Evolutionary conservation across 2,797 vertebrate species (phyloP).

Genomic region (Smutsia temminckii): DNA sequence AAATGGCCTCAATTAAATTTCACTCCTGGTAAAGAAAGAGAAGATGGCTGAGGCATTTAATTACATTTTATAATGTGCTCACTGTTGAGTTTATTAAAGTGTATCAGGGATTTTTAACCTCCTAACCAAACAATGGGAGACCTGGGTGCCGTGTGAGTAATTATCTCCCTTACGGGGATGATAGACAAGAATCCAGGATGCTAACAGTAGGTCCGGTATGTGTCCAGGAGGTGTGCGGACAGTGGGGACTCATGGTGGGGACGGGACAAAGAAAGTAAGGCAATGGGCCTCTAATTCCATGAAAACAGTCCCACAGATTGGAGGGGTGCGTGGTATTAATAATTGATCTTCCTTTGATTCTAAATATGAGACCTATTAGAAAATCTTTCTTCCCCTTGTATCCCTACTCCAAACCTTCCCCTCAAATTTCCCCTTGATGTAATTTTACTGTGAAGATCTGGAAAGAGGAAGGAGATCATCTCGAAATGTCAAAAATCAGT

Average conservation of each 20-base stretch:
- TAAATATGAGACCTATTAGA: neutral
- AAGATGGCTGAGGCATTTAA: slow-evolving; percentile 77
- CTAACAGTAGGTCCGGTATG: neutral
- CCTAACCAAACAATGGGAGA: slow-evolving; percentile 69
- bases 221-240: neutral
- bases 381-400: neutral
- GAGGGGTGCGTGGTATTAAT: no score
- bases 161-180: slow-evolving; percentile 70
- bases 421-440: neutral
- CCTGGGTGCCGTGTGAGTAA: slow-evolving; percentile 67
- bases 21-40: neutral
- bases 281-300: neutral
- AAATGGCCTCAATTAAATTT: slow-evolving; percentile 82
- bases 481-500: neutral
- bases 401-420: neutral
- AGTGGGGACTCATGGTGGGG: neutral
- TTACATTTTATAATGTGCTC: slow-evolving; percentile 80
- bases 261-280: neutral
- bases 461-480: neutral
- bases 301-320: neutral
- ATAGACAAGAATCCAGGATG: neutral
- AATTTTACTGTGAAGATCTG: neutral
- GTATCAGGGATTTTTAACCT: slow-evolving; percentile 77
- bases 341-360: neutral
- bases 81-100: slow-evolving; percentile 76